Percentiles rank a stretch among this genome's conserved stretches.
Evolutionary conservation across 2,797 vertebrate genomes (phyloP).

Genomic region (Pangasius krempfi): DNA sequence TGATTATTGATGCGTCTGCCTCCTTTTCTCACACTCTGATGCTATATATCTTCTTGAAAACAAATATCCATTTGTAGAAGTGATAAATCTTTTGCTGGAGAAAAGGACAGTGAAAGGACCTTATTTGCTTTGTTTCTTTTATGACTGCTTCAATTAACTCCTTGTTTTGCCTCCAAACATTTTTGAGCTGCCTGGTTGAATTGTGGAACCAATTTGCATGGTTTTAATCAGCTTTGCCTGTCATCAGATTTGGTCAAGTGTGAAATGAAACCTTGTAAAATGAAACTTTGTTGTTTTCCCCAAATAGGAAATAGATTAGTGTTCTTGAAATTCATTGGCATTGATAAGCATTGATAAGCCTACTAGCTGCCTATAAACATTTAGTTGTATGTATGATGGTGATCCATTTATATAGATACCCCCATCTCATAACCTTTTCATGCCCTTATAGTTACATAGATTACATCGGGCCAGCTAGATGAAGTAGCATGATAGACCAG

Average conservation of each 20-base stretch:
- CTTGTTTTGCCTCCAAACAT: neutral
- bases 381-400: neutral
- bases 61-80: conserved; percentile 13
- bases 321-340: neutral
- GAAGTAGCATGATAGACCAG: conserved; percentile 38
- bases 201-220: neutral
- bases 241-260: neutral
- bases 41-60: conserved; percentile 37
- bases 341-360: neutral
- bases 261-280: conserved; percentile 16
- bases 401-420: neutral
- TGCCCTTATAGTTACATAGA: neutral
- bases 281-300: neutral
- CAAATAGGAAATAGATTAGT: neutral
- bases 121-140: neutral
- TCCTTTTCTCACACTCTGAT: conserved; percentile 12
- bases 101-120: conserved; percentile 8
- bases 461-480: conserved; percentile 1
- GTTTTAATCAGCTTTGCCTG: neutral
- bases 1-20: conserved; percentile 21
- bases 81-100: conserved; percentile 22
- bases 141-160: conserved; percentile 12
- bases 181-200: neutral
- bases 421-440: conserved; percentile 28
- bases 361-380: neutral